Percentiles rank a stretch among this genome's conserved stretches.
These are phyloP conservation scores for Sternarchorhynchus goeldii DNA, from an alignment of 2,797 vertebrate species.

Conservation along the genomic window DNA sequence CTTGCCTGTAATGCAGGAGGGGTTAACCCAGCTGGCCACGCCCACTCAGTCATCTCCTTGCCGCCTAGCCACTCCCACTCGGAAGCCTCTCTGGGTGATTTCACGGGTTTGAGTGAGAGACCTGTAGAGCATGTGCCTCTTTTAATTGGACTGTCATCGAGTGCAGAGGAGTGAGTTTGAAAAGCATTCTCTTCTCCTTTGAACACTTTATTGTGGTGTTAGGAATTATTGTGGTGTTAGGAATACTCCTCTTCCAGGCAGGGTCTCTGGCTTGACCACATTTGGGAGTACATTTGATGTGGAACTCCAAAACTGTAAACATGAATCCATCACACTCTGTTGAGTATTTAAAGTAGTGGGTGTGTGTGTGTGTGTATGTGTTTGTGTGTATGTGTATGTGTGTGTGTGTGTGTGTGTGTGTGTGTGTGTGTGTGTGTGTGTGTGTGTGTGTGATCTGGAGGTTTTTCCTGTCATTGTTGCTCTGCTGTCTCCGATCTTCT, in stretches of 20 bases:
- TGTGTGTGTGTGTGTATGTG: background rate
- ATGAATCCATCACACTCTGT: conserved; percentile 58
- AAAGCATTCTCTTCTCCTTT: too few relatives aligned
- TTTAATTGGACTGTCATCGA: too few relatives aligned
- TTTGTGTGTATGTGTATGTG: conserved; percentile 25
- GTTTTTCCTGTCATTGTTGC: conserved; percentile 79
- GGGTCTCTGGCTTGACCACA: background rate
- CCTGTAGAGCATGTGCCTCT: too few relatives aligned
- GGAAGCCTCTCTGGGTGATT: background rate
- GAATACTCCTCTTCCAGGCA: too few relatives aligned
- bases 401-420: too few relatives aligned
- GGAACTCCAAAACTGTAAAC: background rate
- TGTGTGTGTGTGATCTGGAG: conserved; percentile 72
- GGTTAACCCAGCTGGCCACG: background rate
- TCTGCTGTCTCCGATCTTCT: conserved; percentile 75
- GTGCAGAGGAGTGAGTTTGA: too few relatives aligned
- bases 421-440: conserved; percentile 48
- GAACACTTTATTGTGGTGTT: too few relatives aligned
- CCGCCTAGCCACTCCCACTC: background rate
- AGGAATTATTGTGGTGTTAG: too few relatives aligned
- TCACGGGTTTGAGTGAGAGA: background rate
- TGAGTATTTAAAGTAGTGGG: conserved; percentile 51
- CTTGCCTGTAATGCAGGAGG: background rate
- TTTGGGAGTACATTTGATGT: background rate
- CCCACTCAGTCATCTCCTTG: too few relatives aligned